Conservation (phyloP, 1,140 invertebrate species). For the Gonatopus flavifemur region DNA sequence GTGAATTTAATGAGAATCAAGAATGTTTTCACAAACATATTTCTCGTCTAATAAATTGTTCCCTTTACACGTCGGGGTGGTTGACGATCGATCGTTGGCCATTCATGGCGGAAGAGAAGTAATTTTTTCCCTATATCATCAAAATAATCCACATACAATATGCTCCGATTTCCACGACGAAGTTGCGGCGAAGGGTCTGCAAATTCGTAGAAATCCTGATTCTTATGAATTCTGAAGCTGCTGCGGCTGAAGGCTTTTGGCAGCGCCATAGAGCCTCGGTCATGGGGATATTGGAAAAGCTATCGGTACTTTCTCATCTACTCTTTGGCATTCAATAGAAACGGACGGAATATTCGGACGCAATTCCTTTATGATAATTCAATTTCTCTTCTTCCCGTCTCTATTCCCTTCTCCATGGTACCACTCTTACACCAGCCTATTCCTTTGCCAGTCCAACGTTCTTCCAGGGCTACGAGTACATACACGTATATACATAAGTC, state of each 20-base stretch:
- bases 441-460: not conserved
- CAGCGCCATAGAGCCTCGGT: no score
- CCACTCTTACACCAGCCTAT: no score
- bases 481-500: no score
- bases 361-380: slow-evolving; percentile 47
- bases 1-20: no score
- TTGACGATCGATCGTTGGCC: no score
- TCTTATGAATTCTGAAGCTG: slow-evolving; percentile 30
- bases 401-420: no score
- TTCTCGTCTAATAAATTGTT: no score
- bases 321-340: slow-evolving; percentile 35
- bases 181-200: slow-evolving; percentile 12
- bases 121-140: no score
- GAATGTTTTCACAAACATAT: no score
- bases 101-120: no score
- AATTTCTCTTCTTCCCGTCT: slow-evolving; percentile 27
- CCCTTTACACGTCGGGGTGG: no score
- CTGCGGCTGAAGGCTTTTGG: not conserved
- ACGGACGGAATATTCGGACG: slow-evolving; percentile 34
- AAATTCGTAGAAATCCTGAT: slow-evolving; percentile 19
- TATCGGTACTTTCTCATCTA: slow-evolving; percentile 33
- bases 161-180: slow-evolving; percentile 16
- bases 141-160: no score
- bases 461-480: not conserved
- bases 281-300: slow-evolving; percentile 33